Base-by-base conservation (phyloP, 2,113 vertebrate genomes). In the Fulmarus glacialis region DNA sequence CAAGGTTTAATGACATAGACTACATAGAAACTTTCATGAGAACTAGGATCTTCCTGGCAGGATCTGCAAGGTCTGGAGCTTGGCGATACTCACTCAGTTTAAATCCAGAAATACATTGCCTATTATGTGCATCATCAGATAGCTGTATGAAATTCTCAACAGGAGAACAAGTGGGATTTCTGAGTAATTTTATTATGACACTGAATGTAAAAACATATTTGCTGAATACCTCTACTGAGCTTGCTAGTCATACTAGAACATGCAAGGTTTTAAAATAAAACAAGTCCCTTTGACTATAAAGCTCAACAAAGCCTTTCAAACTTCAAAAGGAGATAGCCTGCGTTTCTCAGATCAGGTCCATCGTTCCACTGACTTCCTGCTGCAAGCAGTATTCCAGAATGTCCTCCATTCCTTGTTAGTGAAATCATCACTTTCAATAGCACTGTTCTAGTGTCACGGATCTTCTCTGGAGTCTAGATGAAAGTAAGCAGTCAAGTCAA, bases 371-470 rank as follows among this genome's bases (percentile, higher is more conserved):
- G 32, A 53, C 63, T 90, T 70, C 45, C 42, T 77, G 45, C 43
- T 58, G 45, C 34, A 77, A 83, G 45, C 34, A 58, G 24, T 40
- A 14, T 70, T 48, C 48, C 21, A 27, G 40, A 73, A 81, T 30
- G 29, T 30, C 34, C 23, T 79, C 52, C 56, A 36, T 60, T 81
- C 67, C 42, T 67, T 66, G 5, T 67, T 43, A 75, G 26, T 43
- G 43, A 73, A 85, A 77, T n/a, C 66, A 1, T 1, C 64, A 58
- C 30, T 78, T 89, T 59, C 60, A 74, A 2, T 63, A 84, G 40
- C 27, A n/a, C 4, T 1, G 0, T 71, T 70, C 56, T 22, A 38
- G 36, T 9, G 34, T 53, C 59, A 81, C 0, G 0, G 38, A 55
- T 73, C 32, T 89, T 70, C 45, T 89, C 42, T 53, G 34, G 43